Base-by-base conservation (phyloP, 37 sponge, comb jelly and placozoan genomes). In the Halisarca cf. caerulea region DNA sequence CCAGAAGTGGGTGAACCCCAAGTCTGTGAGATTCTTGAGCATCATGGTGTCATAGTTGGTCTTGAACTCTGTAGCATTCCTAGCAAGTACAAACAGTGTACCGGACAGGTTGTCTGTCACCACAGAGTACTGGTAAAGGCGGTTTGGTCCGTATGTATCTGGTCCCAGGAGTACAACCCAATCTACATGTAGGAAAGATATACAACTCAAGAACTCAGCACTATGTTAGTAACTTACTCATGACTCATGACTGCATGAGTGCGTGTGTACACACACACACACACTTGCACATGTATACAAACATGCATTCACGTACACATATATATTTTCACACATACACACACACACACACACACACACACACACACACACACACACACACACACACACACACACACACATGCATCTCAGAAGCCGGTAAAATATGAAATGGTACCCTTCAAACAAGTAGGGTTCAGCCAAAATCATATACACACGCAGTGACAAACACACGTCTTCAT, bases 51-150 rank as follows among this genome's bases (percentile, higher is more conserved):
- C 54, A 78, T 78, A 78, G 28, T 40, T 78, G 28, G 17, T 9
- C n/a, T 47, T 78, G 53, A 78, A 78, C 28, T 78, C 79, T 27
- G 79, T 78, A 17, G 28, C 54, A 45, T 78, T 78, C 51, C 79
- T 40, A 18, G 79, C 79, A 2, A 78, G 51, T 11, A 78, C 79
- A 78, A 78, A 78, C 54, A 78, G 28, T 20, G 79, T 45, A 40
- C 5, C 20, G 4, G 32, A 45, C 25, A 24, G 17, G 42, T 44
- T 28, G 28, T 78, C 79, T 3, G 79, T 45, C 15, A 78, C 79
- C 47, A 78, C 79, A 45, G 79, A 78, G 79, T 78, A 78, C 38
- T 78, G 79, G 79, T 78, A 78, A 3, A 47, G n/a, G 3, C 79
- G 53, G 21, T 45, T 40, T 62, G 64, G 9, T 43, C 51, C 51